A percentile compares a stretch with the other conserved stretches of the same genome.
phyloP scores from a whole-genome alignment of 2,888 invertebrate species.

The Meiosimyza decipiens region DNA sequence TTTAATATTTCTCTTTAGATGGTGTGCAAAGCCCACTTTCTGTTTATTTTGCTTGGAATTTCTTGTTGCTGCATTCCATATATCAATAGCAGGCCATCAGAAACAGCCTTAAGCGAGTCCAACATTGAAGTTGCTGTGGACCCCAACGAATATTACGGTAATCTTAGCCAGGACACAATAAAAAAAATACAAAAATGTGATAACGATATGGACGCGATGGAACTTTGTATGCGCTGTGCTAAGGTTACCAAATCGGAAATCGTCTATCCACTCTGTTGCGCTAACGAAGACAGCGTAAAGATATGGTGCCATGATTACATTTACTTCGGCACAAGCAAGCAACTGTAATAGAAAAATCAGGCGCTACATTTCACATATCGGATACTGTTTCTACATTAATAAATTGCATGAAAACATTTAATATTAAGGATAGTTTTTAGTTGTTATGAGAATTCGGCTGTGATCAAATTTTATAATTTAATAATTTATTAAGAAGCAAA shows the following conservation, averaged over 20 bases:
- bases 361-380: no score
- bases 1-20: constrained; percentile 5
- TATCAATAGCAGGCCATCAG: constrained; percentile 39
- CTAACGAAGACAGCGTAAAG: constrained; percentile 67
- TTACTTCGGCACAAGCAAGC: constrained; percentile 60
- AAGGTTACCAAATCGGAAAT: constrained; percentile 69
- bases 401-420: no score
- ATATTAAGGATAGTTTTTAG: no score
- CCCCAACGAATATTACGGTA: constrained; percentile 57
- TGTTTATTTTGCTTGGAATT: background rate
- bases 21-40: background rate
- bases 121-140: constrained; percentile 42
- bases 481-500: no score
- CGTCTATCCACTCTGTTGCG: constrained; percentile 71
- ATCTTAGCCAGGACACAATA: constrained; percentile 58
- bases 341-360: no score
- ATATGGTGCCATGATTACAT: constrained; percentile 70
- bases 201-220: constrained; percentile 57
- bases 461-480: no score
- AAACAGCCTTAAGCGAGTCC: constrained; percentile 23
- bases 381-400: no score
- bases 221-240: constrained; percentile 70
- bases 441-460: no score
- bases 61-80: constrained; percentile 8
- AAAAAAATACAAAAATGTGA: constrained; percentile 59